Evolutionary conservation across 2,797 vertebrate species (phyloP).

Genomic region (Myoxocephalus aenaeus): DNA sequence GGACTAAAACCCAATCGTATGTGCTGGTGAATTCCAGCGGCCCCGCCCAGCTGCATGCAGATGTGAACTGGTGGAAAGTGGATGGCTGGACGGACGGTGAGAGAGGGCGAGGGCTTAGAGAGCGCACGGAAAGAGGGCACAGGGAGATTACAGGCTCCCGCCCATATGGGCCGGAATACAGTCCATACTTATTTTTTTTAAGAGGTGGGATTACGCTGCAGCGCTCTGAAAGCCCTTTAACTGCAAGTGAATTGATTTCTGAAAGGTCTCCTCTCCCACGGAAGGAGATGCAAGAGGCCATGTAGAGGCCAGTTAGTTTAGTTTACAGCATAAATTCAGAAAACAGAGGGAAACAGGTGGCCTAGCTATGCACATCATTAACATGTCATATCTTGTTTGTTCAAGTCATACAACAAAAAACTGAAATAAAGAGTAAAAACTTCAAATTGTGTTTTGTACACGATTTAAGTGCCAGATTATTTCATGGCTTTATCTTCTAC

Average conservation of each 20-base stretch:
- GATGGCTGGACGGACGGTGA: constrained; percentile 48
- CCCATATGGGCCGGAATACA: constrained; percentile 75
- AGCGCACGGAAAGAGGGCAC: constrained; percentile 81
- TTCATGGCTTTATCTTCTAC: background rate
- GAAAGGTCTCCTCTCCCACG: constrained; percentile 40
- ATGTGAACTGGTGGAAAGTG: constrained; percentile 66
- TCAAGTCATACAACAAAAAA: background rate
- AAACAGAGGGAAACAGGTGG: background rate
- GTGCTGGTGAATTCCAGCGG: constrained; percentile 42
- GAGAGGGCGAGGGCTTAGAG: constrained; percentile 72
- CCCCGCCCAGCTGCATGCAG: constrained; percentile 69
- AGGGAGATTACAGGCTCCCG: constrained; percentile 79
- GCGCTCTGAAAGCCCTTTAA: constrained; percentile 54
- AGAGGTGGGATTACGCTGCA: constrained; percentile 71
- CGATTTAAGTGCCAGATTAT: background rate
- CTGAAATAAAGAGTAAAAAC: background rate
- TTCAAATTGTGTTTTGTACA: background rate
- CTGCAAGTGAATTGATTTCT: constrained; percentile 70
- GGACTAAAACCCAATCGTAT: constrained; percentile 42
- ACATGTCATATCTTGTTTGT: background rate
- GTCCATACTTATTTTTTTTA: constrained; percentile 60
- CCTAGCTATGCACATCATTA: fast-evolving
- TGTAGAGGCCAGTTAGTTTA: background rate
- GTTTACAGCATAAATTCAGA: background rate
- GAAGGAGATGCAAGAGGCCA: constrained; percentile 34